Percentiles rank a stretch among this genome's conserved stretches.
phyloP scores from a whole-genome alignment of 1,140 invertebrate species.

The Eupeodes corollae region DNA sequence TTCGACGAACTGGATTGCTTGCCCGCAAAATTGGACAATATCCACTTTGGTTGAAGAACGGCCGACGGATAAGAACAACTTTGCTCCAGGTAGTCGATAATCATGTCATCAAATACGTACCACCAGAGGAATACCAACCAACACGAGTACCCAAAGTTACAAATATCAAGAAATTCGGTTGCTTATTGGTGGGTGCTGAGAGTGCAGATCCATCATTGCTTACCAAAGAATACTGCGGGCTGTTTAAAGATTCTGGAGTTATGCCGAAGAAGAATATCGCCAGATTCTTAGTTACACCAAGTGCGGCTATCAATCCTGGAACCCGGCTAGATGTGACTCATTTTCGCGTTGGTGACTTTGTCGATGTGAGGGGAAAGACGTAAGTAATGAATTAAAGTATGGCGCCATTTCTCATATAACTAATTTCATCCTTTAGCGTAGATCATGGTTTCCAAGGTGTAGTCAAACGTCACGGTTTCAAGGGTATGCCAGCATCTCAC shows the following conservation, averaged over 20 bases:
- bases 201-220: conserved; percentile 74
- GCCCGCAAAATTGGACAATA: conserved; percentile 88
- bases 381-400: conserved; percentile 43
- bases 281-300: conserved; percentile 75
- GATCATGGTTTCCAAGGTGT: conserved; percentile 97
- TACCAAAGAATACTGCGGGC: conserved; percentile 77
- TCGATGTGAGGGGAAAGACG: conserved; percentile 89
- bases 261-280: conserved; percentile 76
- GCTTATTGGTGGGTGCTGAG: conserved; percentile 80
- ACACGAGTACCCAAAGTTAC: conserved; percentile 36
- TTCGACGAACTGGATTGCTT: conserved; percentile 71
- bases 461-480: conserved; percentile 91
- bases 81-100: conserved; percentile 88
- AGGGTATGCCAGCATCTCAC: conserved; percentile 83
- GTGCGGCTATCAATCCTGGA: conserved; percentile 78
- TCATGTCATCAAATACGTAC: conserved; percentile 86
- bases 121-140: conserved; percentile 67
- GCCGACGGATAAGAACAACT: conserved; percentile 64
- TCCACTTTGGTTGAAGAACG: conserved; percentile 84
- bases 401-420: not conserved
- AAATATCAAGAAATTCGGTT: conserved; percentile 47
- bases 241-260: conserved; percentile 79
- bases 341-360: conserved; percentile 79
- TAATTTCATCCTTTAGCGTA: conserved; percentile 57
- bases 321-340: conserved; percentile 82